Percentiles rank a stretch among this genome's conserved stretches.
phyloP scores from a whole-genome alignment of 2,113 vertebrate species.

The Caloenas nicobarica region DNA sequence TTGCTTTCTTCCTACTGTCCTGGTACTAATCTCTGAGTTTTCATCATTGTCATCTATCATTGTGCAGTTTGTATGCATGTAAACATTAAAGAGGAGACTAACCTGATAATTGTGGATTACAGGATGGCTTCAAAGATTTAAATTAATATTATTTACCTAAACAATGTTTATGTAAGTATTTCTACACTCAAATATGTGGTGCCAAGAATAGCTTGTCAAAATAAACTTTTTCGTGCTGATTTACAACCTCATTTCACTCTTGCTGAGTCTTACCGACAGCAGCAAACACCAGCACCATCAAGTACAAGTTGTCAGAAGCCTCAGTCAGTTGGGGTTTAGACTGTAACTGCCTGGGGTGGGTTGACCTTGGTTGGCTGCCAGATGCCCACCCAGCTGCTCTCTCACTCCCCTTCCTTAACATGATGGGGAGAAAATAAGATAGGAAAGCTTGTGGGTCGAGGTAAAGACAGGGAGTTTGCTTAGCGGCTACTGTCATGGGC shows the following conservation, averaged over 20 bases:
- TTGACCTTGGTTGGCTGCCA: not conserved
- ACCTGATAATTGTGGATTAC: not conserved
- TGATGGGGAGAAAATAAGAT: not conserved
- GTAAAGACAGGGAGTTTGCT: too few relatives aligned
- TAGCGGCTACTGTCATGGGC: too few relatives aligned
- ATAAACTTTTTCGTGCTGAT: not conserved
- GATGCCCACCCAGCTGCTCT: not conserved
- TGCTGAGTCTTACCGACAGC: not conserved
- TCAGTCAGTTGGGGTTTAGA: not conserved
- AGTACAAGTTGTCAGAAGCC: not conserved
- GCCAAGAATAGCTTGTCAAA: not conserved
- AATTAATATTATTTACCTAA: not conserved
- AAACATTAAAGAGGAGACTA: not conserved
- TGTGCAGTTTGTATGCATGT: not conserved
- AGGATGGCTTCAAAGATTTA: not conserved
- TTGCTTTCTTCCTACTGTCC: not conserved
- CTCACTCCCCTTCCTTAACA: not conserved
- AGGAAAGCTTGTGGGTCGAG: not conserved
- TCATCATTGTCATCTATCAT: accelerated
- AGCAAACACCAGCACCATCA: not conserved
- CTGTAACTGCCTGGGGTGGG: not conserved
- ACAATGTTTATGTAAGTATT: not conserved
- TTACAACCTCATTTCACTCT: not conserved
- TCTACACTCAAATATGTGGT: not conserved
- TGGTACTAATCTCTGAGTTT: not conserved